Evolutionary conservation across 2,888 invertebrate genomes (phyloP), one percentile per base, ranked within the genome.

Genomic region (Drosophila koepferae): DNA sequence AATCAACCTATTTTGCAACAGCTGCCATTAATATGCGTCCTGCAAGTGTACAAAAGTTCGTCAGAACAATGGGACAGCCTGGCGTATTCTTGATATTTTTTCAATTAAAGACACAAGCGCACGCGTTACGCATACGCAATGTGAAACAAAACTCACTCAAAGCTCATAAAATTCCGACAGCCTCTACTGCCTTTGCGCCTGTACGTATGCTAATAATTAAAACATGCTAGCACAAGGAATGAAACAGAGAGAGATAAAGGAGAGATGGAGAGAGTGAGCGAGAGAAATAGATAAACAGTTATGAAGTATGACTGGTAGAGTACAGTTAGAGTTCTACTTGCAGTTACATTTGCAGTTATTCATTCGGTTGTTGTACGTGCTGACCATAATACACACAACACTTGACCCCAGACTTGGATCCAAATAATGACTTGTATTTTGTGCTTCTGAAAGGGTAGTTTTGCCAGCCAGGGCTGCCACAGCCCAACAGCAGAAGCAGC

Each of bases 61-160:
- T 74, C 81, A 75, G 65, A 70, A 58, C 71, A 81, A 69, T 68
- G 46, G 63, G 40, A 66, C 51, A 41, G 49, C 77, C 54, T 61
- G 70, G 59, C 61, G 65, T 56, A 79, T 66, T 68, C 80, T 72
- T 72, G 70, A 74, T 74, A 89, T 90, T 88, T 82, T 88, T 85
- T 84, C 90, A 85, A 85, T 85, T 85, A 85, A 75, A 82, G 62
- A 75, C 77, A 82, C 48, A 79, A 58, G 63, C 61, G 75, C 63
- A 90, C 89, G 86, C 86, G 72, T 60, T 72, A 72, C 71, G 90
- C 86, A 90, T 88, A 72, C 89, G 70, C 72, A 89, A 88, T 89
- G 84, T 70, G 54, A n/a, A 79, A 77, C 72, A 61, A 88, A 85
- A 72, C 68, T 46, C 82, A 74, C 68, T 63, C 28, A 28, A 28